Percentiles rank a stretch among this genome's conserved stretches.
These are phyloP conservation scores for Micropoecilia bifurca DNA, from an alignment of 2,797 vertebrate genomes.

Conservation along the genomic window DNA sequence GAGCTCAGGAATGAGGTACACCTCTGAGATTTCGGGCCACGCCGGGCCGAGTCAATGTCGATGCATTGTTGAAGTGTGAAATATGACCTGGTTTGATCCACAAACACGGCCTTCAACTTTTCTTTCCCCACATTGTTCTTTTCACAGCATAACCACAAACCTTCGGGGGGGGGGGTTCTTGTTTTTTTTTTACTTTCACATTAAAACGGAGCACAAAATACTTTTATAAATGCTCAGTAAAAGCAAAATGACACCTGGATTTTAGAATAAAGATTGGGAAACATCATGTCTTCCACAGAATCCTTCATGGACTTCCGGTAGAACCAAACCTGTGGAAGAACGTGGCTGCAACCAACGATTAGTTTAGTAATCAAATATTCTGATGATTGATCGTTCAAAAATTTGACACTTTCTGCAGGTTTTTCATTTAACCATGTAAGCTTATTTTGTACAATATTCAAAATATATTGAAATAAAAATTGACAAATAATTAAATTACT, in stretches of 20 bases:
- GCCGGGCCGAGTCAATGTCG: not conserved
- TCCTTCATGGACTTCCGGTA: not conserved
- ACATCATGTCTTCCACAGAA: not conserved
- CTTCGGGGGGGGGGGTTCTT: too few species aligned
- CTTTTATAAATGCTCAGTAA: not conserved
- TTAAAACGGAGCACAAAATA: not conserved
- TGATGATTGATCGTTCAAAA: too few species aligned
- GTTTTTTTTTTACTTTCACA: not conserved
- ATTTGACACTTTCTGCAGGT: too few species aligned
- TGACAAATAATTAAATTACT: too few species aligned
- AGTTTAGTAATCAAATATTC: too few species aligned
- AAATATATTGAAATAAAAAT: too few species aligned
- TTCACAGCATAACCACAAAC: not conserved
- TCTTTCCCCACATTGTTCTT: not conserved
- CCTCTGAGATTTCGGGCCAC: not conserved
- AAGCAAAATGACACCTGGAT: not conserved
- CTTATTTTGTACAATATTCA: too few species aligned
- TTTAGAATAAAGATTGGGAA: not conserved
- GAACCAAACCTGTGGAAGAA: too few species aligned
- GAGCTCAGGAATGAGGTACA: conserved; percentile 92
- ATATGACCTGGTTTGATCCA: not conserved
- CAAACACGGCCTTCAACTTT: not conserved
- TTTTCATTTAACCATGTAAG: too few species aligned
- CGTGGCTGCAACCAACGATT: too few species aligned
- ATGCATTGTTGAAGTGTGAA: not conserved